Evolutionary conservation across 2,888 invertebrate genomes (phyloP).

Genomic region (Drosophila acutilabella): DNA sequence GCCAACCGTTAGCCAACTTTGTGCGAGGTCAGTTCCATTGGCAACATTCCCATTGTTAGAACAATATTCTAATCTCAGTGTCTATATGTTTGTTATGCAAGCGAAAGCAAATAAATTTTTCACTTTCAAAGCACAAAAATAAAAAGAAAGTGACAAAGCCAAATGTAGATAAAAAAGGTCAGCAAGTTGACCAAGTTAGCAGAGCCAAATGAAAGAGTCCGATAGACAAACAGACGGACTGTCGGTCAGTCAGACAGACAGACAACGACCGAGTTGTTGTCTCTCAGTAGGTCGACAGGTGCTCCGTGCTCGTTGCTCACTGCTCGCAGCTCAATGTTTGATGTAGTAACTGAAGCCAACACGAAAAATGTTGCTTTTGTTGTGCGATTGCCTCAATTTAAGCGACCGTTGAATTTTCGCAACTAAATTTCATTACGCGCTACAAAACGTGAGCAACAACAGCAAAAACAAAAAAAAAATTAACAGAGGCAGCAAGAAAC

Average conservation of each 20-base stretch:
- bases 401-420: slow-evolving; percentile 66
- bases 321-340: slow-evolving; percentile 2
- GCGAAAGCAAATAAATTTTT: slow-evolving; percentile 33
- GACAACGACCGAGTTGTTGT: slow-evolving; percentile 21
- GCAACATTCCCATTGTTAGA: slow-evolving; percentile 41
- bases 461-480: slow-evolving; percentile 24
- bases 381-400: slow-evolving; percentile 54
- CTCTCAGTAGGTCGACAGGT: slow-evolving; percentile 56
- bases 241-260: slow-evolving; percentile 16
- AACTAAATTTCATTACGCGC: slow-evolving; percentile 66
- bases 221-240: slow-evolving; percentile 3
- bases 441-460: slow-evolving; percentile 54
- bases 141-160: slow-evolving; percentile 46
- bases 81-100: slow-evolving; percentile 32
- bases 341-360: slow-evolving; percentile 37
- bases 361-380: slow-evolving; percentile 46
- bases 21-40: slow-evolving; percentile 57
- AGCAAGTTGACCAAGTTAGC: slow-evolving; percentile 48
- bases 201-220: slow-evolving; percentile 9
- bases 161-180: slow-evolving; percentile 56
- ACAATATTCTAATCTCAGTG: slow-evolving; percentile 35
- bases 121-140: slow-evolving; percentile 56
- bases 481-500: slow-evolving; percentile 9
- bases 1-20: slow-evolving; percentile 11
- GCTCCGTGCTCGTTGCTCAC: slow-evolving; percentile 16